These are phyloP conservation scores for Scotopteryx bipunctaria DNA, from an alignment of 2,888 invertebrate species.

Conservation along the genomic window DNA sequence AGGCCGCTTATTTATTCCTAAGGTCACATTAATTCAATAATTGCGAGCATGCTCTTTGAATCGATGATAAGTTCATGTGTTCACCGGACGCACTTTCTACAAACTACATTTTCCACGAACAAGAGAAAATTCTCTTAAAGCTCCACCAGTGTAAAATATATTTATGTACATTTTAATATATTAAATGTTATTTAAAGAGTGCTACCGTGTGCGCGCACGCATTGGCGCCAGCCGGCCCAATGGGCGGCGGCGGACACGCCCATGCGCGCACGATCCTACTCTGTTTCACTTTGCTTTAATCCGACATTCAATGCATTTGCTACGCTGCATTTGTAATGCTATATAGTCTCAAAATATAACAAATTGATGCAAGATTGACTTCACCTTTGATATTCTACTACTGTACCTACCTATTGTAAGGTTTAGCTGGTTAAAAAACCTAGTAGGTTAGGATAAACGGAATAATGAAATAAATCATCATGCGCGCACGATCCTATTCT, in stretches of 20 bases:
- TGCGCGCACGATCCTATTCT: constrained; percentile 34
- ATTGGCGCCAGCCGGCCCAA: constrained; percentile 76
- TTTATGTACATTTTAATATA: constrained; percentile 7
- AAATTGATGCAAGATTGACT: neutral
- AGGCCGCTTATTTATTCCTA: constrained; percentile 53
- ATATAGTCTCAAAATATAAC: constrained; percentile 14
- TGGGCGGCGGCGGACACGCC: constrained; percentile 70
- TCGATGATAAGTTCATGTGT: constrained; percentile 3
- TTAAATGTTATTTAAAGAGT: constrained; percentile 41
- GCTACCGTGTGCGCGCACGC: constrained; percentile 78
- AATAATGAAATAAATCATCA: too few relatives aligned
- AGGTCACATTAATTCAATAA: constrained; percentile 53
- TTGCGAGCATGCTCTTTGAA: constrained; percentile 32
- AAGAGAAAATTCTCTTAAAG: neutral
- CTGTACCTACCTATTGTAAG: too few relatives aligned
- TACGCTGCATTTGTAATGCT: constrained; percentile 9
- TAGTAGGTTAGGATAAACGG: too few relatives aligned
- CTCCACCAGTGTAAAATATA: neutral
- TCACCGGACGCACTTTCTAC: constrained; percentile 7
- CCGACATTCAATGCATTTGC: constrained; percentile 12
- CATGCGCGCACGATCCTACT: constrained; percentile 41
- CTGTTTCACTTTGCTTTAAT: constrained; percentile 26
- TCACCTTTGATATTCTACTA: neutral
- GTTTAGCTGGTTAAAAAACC: too few relatives aligned
- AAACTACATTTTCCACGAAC: constrained; percentile 4